These are phyloP conservation scores for Elegia similella DNA, from an alignment of 2,888 invertebrate genomes.

Conservation along the genomic window DNA sequence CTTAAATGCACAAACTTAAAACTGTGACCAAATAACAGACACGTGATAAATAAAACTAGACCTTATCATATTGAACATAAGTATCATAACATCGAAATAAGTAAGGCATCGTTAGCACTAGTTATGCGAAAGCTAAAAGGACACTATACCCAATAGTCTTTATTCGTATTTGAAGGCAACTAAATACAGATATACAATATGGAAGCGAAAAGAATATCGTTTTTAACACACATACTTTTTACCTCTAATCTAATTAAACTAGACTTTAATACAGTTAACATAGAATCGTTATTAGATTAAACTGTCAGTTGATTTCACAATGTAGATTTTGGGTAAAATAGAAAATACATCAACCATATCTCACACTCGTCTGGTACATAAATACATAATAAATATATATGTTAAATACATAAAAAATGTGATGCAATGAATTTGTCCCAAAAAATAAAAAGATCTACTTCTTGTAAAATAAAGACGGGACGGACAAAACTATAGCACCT, in stretches of 20 bases:
- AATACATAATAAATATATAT: too few species aligned
- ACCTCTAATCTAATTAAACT: too few species aligned
- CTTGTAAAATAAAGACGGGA: background rate
- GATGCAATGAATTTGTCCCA: background rate
- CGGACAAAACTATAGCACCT: background rate
- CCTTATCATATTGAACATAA: conserved; percentile 35
- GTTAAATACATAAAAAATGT: background rate
- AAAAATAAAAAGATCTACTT: background rate
- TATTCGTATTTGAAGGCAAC: conserved; percentile 1
- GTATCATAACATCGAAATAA: conserved; percentile 36
- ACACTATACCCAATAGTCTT: conserved; percentile 6
- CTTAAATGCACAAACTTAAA: conserved; percentile 49
- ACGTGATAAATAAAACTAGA: conserved; percentile 29
- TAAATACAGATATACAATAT: background rate
- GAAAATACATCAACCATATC: too few species aligned
- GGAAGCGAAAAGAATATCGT: too few species aligned
- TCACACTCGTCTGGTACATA: too few species aligned
- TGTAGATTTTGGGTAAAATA: too few species aligned
- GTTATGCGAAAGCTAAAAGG: conserved; percentile 45
- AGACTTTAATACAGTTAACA: too few species aligned
- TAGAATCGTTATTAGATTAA: too few species aligned
- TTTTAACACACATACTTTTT: too few species aligned
- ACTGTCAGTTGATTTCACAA: too few species aligned
- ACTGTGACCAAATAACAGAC: conserved; percentile 39
- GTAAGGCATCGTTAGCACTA: conserved; percentile 56